phyloP scores from a whole-genome alignment of 2,113 vertebrate genomes.

The Amphilophus citrinellus region DNA sequence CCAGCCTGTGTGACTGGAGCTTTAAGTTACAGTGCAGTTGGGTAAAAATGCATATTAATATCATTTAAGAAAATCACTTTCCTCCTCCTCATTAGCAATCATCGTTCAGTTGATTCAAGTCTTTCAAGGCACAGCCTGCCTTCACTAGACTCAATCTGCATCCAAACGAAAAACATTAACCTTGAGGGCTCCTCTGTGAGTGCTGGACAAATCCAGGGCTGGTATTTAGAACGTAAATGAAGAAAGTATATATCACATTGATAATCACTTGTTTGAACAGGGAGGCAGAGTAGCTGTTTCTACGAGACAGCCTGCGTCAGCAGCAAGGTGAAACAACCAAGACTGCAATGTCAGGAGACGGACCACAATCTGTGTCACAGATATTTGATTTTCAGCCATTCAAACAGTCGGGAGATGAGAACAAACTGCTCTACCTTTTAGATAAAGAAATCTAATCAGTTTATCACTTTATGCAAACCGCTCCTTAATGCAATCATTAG shows the following conservation, averaged over 20 bases:
- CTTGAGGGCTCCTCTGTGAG: slow-evolving; percentile 40
- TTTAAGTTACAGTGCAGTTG: not conserved
- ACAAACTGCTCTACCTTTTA: slow-evolving; percentile 8
- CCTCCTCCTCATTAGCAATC: no score
- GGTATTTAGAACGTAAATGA: slow-evolving; percentile 47
- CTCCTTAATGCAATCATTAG: not conserved
- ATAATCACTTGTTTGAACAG: slow-evolving; percentile 46
- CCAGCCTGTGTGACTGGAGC: not conserved
- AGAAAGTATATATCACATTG: slow-evolving; percentile 33
- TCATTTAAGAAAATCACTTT: no score
- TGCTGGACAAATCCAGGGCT: not conserved
- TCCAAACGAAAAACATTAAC: slow-evolving; percentile 7
- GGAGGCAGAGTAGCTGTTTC: slow-evolving; percentile 44
- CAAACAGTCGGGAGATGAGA: slow-evolving; percentile 15
- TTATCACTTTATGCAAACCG: slow-evolving; percentile 10
- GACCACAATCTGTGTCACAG: slow-evolving; percentile 41
- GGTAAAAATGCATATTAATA: no score
- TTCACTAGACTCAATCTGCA: not conserved
- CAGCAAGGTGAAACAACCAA: slow-evolving; percentile 50
- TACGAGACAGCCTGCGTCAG: slow-evolving; percentile 50
- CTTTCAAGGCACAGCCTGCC: not conserved
- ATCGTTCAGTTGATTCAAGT: no score
- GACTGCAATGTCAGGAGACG: slow-evolving; percentile 39
- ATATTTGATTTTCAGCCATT: slow-evolving; percentile 49
- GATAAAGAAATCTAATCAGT: slow-evolving; percentile 2